Conservation (phyloP, 2,113 vertebrate species). For the Rhinogobius similis region DNA sequence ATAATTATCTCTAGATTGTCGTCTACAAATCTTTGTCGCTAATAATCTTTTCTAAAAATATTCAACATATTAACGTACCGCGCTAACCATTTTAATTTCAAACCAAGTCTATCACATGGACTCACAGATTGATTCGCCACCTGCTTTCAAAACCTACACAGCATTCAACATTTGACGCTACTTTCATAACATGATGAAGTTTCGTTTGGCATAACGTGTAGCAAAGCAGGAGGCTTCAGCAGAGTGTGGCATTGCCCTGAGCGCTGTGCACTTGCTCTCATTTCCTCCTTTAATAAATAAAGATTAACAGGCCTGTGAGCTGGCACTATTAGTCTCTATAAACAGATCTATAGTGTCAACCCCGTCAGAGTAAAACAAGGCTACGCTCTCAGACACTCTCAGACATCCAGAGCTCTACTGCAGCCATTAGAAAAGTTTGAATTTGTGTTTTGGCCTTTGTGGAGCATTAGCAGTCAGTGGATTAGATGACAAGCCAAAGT, state of each 20-base stretch:
- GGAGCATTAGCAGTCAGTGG: neutral
- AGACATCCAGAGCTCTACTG: neutral
- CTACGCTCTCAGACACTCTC: neutral
- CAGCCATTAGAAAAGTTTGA: too few species aligned
- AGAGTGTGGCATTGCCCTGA: slow-evolving; percentile 44
- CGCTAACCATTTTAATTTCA: too few species aligned
- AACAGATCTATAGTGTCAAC: slow-evolving; percentile 46
- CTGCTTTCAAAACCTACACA: too few species aligned
- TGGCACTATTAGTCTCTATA: slow-evolving; percentile 34
- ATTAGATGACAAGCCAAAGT: slow-evolving; percentile 5
- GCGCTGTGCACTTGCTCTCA: slow-evolving; percentile 50
- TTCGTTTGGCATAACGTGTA: too few species aligned
- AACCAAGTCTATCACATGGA: too few species aligned
- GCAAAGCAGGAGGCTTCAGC: slow-evolving; percentile 27
- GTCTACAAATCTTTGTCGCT: too few species aligned
- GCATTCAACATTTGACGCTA: too few species aligned
- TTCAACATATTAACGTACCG: too few species aligned
- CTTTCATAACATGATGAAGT: too few species aligned
- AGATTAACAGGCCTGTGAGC: slow-evolving; percentile 48
- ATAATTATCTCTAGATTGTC: too few species aligned
- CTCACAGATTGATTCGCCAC: too few species aligned
- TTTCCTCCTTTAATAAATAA: slow-evolving; percentile 71
- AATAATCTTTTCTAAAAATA: too few species aligned
- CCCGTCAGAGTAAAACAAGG: neutral
- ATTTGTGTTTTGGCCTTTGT: neutral